Evolutionary conservation across 2,888 invertebrate species (phyloP), one percentile per base, ranked within the genome.

Genomic region (Tetropium fuscum): DNA sequence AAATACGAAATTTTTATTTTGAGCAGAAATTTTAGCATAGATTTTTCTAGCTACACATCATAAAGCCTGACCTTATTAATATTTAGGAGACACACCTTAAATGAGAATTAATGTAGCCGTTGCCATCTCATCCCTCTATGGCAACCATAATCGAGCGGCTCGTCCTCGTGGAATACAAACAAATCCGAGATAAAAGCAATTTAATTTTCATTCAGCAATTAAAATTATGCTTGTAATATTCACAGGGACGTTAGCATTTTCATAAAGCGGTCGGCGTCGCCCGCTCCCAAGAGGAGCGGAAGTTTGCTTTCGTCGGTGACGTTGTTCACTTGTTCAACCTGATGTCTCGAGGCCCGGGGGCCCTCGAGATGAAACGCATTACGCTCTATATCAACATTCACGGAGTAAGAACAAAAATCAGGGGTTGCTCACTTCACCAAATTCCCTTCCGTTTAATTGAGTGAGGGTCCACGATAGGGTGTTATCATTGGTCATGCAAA

Each of bases 181-280:
- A 53, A 58, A 60, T 53, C 34, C 34, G 53, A 25, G 16, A 19
- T 30, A 48, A 47, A 57, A 13, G 34, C 63, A 58, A 62, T 64
- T 66, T 64, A 64, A 69, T 58, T 60, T 53, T 48, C 40, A 53
- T 63, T 60, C 53, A 58, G 41, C 65, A 63, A 68, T 68, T 63
- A 69, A 63, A 69, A 68, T 71, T 69, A 60, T 60, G 64, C 58
- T 65, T 66, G 60, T 58, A 57, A 67, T 69, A 68, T 67, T 66
- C 68, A 61, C 34, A 11, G 11, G 34, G 34, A 34, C 7, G 34
- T 34, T 34, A 34, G 34, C 34, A 15, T 34, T 34, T 34, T 34
- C 34, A 34, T 34, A 34, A 34, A 34, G 34, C 34, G 34, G 13
- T 34, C 15, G 13, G 7, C 13, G 15, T 5, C 15, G 34, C 34